phyloP scores from a whole-genome alignment of 2,888 invertebrate genomes.

The Amphipoea lucens region DNA sequence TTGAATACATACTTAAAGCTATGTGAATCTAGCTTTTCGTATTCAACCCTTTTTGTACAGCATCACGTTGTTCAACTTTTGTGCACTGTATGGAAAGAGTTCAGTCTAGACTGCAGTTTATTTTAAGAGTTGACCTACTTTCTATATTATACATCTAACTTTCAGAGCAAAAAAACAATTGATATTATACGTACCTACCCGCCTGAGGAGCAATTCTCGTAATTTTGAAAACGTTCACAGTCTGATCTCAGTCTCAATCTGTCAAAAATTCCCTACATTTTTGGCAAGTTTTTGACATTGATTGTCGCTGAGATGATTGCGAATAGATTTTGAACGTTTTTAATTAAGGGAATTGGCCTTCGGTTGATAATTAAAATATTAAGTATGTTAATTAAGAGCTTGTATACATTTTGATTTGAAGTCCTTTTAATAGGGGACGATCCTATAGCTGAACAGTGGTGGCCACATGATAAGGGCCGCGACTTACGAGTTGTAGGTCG shows the following conservation, averaged over 20 bases:
- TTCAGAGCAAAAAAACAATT: slow-evolving; percentile 7
- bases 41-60: slow-evolving; percentile 19
- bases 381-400: not conserved
- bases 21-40: slow-evolving; percentile 2
- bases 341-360: too few relatives aligned
- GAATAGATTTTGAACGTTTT: too few relatives aligned
- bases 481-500: not conserved
- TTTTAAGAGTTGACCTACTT: slow-evolving; percentile 52
- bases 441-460: not conserved
- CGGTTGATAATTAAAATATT: not conserved
- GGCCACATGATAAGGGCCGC: not conserved
- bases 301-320: too few relatives aligned
- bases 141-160: slow-evolving; percentile 13
- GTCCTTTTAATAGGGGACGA: not conserved
- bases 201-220: too few relatives aligned
- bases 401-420: not conserved
- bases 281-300: too few relatives aligned
- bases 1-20: slow-evolving; percentile 7
- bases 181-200: not conserved
- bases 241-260: too few relatives aligned
- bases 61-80: not conserved
- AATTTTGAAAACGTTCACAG: too few relatives aligned
- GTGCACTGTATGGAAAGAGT: slow-evolving; percentile 2
- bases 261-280: too few relatives aligned
- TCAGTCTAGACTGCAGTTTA: slow-evolving; percentile 54